Conservation (phyloP, 2,113 vertebrate species). For the Uria lomvia region DNA sequence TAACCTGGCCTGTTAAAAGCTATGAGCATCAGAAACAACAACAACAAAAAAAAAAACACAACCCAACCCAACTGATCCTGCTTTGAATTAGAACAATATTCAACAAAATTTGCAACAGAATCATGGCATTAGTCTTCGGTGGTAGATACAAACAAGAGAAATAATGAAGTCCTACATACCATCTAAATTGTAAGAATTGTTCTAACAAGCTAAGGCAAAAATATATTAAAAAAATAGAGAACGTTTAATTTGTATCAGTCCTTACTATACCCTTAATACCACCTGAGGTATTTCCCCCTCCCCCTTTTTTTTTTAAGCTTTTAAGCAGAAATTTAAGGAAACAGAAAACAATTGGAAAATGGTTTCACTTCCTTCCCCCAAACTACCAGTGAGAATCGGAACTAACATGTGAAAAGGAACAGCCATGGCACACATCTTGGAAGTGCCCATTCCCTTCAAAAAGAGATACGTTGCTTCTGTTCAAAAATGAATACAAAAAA, state of each 20-base stretch:
- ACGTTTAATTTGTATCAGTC: not conserved
- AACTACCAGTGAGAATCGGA: not conserved
- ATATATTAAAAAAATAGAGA: not conserved
- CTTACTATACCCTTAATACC: not conserved
- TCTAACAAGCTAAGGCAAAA: not conserved
- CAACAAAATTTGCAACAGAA: not conserved
- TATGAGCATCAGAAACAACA: not conserved
- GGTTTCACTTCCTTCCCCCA: not conserved
- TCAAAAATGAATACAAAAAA: not conserved
- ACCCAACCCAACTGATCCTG: not conserved
- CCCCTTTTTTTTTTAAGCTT: not conserved
- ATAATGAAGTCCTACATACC: not conserved
- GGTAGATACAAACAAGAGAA: not conserved
- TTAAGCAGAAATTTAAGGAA: slow-evolving; percentile 15
- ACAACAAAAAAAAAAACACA: not conserved
- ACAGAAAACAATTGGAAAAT: slow-evolving; percentile 28
- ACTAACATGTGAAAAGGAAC: not conserved
- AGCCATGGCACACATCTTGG: not conserved
- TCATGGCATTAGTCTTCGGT: not conserved
- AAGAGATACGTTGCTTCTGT: not conserved
- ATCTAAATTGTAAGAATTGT: not conserved
- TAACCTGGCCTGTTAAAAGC: not conserved
- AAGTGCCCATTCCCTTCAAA: not conserved
- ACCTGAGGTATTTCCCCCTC: not conserved
- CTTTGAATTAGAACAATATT: not conserved